Conservation (phyloP, 1,140 invertebrate species). For the Drosophila kepulauana region DNA sequence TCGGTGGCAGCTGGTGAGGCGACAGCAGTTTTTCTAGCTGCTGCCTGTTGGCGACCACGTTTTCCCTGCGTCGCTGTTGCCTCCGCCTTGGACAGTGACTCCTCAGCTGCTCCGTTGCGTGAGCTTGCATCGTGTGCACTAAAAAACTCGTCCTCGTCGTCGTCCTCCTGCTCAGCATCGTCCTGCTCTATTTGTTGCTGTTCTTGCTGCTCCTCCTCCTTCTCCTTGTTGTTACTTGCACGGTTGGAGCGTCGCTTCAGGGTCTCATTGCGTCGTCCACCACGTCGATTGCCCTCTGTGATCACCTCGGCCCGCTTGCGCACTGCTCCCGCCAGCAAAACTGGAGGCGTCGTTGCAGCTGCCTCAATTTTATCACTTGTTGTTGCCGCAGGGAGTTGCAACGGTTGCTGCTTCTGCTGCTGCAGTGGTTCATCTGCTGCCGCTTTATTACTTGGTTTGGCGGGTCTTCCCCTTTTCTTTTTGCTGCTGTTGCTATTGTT, state of each 20-base stretch:
- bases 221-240: constrained; percentile 64
- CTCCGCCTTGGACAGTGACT: constrained; percentile 54
- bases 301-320: constrained; percentile 86
- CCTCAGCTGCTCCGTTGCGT: constrained; percentile 61
- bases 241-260: constrained; percentile 74
- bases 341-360: constrained; percentile 2
- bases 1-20: constrained; percentile 29
- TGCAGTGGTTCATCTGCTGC: background rate
- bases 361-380: constrained; percentile 67
- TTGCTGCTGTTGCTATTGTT: constrained; percentile 52
- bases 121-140: constrained; percentile 74
- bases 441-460: constrained; percentile 43
- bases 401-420: background rate
- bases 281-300: constrained; percentile 68
- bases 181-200: constrained; percentile 12
- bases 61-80: constrained; percentile 37
- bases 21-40: constrained; percentile 46
- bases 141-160: constrained; percentile 74
- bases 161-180: constrained; percentile 48
- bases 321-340: constrained; percentile 86
- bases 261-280: constrained; percentile 50
- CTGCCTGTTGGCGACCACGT: constrained; percentile 46
- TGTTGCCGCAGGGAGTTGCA: constrained; percentile 14
- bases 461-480: constrained; percentile 72
- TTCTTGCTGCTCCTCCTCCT: constrained; percentile 44